Conservation (phyloP, 2,113 vertebrate genomes). For the Corvus moneduloides region DNA sequence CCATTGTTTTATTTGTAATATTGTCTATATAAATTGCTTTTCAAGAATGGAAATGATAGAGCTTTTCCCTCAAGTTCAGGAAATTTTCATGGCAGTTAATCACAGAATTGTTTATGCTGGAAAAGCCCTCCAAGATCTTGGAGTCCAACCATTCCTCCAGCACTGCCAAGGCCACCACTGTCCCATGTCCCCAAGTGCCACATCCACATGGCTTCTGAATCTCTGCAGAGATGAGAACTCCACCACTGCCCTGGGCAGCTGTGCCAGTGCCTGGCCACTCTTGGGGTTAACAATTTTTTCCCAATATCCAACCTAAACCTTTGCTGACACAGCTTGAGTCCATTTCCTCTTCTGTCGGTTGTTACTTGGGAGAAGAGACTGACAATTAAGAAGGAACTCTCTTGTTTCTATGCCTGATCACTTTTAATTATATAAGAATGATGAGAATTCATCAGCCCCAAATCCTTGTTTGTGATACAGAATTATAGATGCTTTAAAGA, state of each 20-base stretch:
- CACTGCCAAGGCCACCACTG: neutral
- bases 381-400: neutral
- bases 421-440: neutral
- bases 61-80: neutral
- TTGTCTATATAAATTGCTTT: neutral
- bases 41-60: neutral
- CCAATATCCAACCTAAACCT: neutral
- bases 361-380: neutral
- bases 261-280: neutral
- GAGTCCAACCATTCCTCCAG: neutral
- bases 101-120: neutral
- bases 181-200: neutral
- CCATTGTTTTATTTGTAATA: neutral
- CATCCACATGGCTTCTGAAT: accelerated
- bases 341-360: neutral
- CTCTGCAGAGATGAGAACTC: neutral
- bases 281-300: neutral
- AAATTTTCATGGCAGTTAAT: neutral
- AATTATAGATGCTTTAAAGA: neutral
- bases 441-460: neutral
- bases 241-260: neutral
- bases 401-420: neutral
- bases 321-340: neutral
- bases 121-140: neutral
- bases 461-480: neutral